phyloP scores from a whole-genome alignment of 2,113 vertebrate genomes.

The Ondatra zibethicus region DNA sequence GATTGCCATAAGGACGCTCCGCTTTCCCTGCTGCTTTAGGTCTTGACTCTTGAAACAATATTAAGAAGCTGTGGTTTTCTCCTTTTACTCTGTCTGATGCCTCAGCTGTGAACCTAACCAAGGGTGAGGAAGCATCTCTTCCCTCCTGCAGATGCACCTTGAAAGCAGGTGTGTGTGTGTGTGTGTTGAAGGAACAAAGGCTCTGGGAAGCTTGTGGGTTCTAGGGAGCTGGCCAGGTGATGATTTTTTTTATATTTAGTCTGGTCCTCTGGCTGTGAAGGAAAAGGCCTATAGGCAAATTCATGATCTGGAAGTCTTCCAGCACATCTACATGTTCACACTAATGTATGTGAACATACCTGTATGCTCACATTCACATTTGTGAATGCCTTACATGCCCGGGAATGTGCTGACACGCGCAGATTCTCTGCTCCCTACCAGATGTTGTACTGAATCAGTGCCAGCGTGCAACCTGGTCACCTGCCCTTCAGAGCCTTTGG shows the following conservation, averaged over 20 bases:
- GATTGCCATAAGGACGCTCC: background rate
- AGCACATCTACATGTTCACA: background rate
- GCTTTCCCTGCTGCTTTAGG: background rate
- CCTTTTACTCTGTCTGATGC: background rate
- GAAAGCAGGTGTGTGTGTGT: background rate
- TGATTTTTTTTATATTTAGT: background rate
- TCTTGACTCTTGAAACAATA: background rate
- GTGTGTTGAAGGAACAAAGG: background rate
- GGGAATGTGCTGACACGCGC: background rate
- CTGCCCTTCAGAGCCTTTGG: no score
- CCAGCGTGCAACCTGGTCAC: no score
- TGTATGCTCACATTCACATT: background rate
- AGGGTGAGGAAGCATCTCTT: background rate
- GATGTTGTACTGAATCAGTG: background rate
- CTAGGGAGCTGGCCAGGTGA: background rate
- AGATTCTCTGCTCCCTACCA: background rate
- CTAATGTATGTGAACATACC: background rate
- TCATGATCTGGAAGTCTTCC: background rate
- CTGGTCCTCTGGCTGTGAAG: background rate
- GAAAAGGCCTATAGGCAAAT: no score
- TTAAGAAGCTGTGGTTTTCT: background rate
- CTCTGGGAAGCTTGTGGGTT: background rate
- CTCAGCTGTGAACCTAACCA: background rate
- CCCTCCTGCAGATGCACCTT: background rate
- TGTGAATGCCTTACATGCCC: background rate